Conservation (phyloP, 2,888 invertebrate genomes). For the Eupithecia subfuscata region DNA sequence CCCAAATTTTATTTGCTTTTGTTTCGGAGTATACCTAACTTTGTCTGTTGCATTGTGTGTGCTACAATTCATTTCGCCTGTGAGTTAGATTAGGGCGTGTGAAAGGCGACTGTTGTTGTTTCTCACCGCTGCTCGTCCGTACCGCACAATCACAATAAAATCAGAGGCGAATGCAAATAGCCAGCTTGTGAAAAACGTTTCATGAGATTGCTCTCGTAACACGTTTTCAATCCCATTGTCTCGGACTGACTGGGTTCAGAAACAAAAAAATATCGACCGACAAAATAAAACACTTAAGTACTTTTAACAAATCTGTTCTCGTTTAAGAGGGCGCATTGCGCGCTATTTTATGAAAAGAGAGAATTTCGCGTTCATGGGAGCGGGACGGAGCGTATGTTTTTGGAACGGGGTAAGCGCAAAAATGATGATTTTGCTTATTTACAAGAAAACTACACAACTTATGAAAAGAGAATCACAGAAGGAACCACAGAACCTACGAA, state of each 20-base stretch:
- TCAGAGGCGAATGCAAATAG: constrained; percentile 47
- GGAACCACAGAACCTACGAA: too few relatives aligned
- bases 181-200: constrained; percentile 46
- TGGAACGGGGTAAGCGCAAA: too few relatives aligned
- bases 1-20: background rate
- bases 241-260: background rate
- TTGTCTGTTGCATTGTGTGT: constrained; percentile 16
- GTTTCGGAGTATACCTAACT: constrained; percentile 27
- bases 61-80: constrained; percentile 47
- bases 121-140: constrained; percentile 41
- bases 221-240: constrained; percentile 35
- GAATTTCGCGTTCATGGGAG: too few relatives aligned
- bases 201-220: constrained; percentile 43
- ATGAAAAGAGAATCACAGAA: too few relatives aligned
- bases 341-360: too few relatives aligned
- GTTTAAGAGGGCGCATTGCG: too few relatives aligned
- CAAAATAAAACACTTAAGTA: background rate
- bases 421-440: too few relatives aligned
- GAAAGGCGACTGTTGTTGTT: constrained; percentile 54
- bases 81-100: constrained; percentile 53
- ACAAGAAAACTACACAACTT: too few relatives aligned
- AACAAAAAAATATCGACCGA: background rate
- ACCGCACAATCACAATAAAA: constrained; percentile 43
- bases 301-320: background rate
- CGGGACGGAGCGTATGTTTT: too few relatives aligned